Base-by-base conservation (phyloP, 2,113 vertebrate species). In the Garra rufa region DNA sequence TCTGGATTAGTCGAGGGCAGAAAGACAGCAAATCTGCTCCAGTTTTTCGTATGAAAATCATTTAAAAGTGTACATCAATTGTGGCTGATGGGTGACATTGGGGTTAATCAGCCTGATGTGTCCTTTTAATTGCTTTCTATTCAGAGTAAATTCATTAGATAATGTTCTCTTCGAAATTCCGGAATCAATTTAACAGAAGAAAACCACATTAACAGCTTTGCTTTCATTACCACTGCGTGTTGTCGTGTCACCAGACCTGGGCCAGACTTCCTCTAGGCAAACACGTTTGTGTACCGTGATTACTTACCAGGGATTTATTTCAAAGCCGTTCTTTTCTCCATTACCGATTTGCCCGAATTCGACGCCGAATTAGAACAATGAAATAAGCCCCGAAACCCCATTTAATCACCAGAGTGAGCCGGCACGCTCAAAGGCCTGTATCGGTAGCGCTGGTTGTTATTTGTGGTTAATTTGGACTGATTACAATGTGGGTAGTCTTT, bases 91-190 rank as follows among this genome's bases (percentile, higher is more conserved):
- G 96, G 95, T 97, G 96, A 96, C 95, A 95, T 94, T 95, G 96
- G 96, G 96, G 96, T 97, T 97, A 97, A 97, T 97, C 96, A 97
- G 95, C 94, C 95, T 96, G 96, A 96, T 96, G 96, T 97, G 95
- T 96, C 95, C 96, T 96, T 97, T 96, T 97, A 97, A 97, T 97
- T 97, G 96, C 96, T 97, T 97, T 97, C 96, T 97, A 97, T 97
- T 97, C 96, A 97, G 95, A 97, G 96, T 96, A 97, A 97, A 97
- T 97, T 97, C 96, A 97, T 97, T 97, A 97, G 96, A 97, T 97
- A 96, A 97, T 97, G 96, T 96, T 97, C 96, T 96, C 96, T 96
- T 96, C 96, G 96, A 97, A 97, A 97, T 97, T 96, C 96, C 96
- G 96, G 96, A 97, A 97, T 97, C 96, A 97, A 97, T 97, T 97